Percentiles rank a stretch among this genome's conserved stretches.
phyloP scores from a whole-genome alignment of 2,797 vertebrate genomes.

The Lepus townsendii region DNA sequence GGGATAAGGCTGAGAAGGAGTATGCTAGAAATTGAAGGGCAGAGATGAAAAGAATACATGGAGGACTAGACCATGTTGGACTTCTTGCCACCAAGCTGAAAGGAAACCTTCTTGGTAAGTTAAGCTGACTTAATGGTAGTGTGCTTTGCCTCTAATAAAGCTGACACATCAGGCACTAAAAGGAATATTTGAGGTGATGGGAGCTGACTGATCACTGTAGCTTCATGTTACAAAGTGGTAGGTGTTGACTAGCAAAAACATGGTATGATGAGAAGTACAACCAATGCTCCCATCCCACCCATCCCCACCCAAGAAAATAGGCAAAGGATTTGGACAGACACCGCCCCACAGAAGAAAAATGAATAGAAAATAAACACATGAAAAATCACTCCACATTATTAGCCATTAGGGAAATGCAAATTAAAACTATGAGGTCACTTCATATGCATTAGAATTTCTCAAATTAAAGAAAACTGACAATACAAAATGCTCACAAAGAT shows the following conservation, averaged over 20 bases:
- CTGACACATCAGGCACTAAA: background rate
- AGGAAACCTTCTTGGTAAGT: background rate
- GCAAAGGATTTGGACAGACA: constrained; percentile 8
- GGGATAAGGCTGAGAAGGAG: background rate
- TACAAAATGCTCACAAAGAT: constrained; percentile 45
- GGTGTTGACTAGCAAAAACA: constrained; percentile 14
- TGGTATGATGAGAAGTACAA: background rate
- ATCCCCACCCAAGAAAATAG: background rate
- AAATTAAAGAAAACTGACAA: background rate
- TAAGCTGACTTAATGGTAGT: background rate
- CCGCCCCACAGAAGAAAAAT: background rate
- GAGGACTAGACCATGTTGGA: background rate
- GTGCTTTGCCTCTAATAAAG: background rate
- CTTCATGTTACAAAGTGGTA: background rate
- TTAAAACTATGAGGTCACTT: background rate
- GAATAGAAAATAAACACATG: background rate
- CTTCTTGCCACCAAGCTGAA: background rate
- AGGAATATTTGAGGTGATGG: background rate
- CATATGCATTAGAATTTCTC: background rate
- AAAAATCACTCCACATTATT: background rate
- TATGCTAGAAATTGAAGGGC: background rate
- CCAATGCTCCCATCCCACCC: no score
- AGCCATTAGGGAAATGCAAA: constrained; percentile 12
- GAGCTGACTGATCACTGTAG: background rate
- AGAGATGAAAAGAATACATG: background rate